These are phyloP conservation scores for Oscheius sp. DNA, from an alignment of 2,888 invertebrate species.

Conservation along the genomic window DNA sequence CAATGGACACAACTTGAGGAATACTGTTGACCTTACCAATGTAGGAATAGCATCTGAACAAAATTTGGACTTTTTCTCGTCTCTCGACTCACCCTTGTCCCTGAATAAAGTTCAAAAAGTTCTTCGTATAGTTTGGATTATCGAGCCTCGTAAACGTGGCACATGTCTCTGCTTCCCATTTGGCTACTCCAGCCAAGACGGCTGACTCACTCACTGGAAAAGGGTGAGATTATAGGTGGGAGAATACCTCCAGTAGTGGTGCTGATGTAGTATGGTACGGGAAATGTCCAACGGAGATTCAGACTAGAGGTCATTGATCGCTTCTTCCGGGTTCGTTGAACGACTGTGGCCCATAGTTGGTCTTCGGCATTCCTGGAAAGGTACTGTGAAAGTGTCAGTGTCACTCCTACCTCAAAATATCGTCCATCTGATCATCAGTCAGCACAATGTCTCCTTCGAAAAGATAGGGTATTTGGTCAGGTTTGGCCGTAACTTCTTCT, in stretches of 20 bases:
- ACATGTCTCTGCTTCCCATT: slow-evolving; percentile 67
- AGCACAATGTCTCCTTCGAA: slow-evolving; percentile 71
- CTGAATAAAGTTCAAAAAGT: slow-evolving; percentile 51
- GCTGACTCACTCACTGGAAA: slow-evolving; percentile 56
- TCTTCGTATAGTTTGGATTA: slow-evolving; percentile 35
- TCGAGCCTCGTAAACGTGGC: slow-evolving; percentile 55
- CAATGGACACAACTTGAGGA: slow-evolving; percentile 67
- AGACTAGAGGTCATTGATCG: slow-evolving; percentile 59
- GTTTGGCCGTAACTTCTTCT: slow-evolving; percentile 34
- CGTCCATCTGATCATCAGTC: slow-evolving; percentile 62
- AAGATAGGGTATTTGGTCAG: slow-evolving; percentile 62
- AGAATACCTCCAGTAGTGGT: slow-evolving; percentile 40
- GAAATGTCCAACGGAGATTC: slow-evolving; percentile 49
- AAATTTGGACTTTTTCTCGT: no score
- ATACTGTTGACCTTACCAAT: slow-evolving; percentile 58
- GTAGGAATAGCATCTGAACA: slow-evolving; percentile 68
- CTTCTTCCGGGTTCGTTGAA: slow-evolving; percentile 36
- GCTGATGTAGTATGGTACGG: slow-evolving; percentile 62
- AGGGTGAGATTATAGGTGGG: neutral
- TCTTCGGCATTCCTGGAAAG: slow-evolving; percentile 44
- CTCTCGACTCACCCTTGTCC: slow-evolving; percentile 52
- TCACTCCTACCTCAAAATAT: slow-evolving; percentile 43
- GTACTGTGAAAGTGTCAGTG: no score
- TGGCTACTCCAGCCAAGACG: slow-evolving; percentile 58
- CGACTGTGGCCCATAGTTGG: slow-evolving; percentile 46